Evolutionary conservation across 2,797 vertebrate species (phyloP).

Genomic region (Anguilla megastoma): DNA sequence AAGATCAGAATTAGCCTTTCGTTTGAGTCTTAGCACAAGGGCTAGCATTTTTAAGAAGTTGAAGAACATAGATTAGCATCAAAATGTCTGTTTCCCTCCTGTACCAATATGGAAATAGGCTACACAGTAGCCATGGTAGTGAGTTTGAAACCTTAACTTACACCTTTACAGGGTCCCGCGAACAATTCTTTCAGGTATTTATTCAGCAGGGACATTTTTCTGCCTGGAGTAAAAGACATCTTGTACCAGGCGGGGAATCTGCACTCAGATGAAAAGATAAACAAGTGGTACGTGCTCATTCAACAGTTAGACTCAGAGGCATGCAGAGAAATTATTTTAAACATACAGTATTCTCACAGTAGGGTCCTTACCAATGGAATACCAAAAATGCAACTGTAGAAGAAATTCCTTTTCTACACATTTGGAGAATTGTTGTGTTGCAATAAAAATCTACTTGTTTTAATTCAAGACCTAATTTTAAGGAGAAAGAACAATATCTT

Average conservation of each 20-base stretch:
- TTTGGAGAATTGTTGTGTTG: neutral
- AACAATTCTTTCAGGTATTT: conserved; percentile 80
- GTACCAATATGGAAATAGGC: neutral
- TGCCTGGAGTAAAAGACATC: conserved; percentile 68
- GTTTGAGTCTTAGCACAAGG: neutral
- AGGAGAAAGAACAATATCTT: neutral
- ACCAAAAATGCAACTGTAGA: neutral
- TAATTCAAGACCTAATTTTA: neutral
- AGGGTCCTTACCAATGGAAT: neutral
- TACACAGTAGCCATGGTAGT: neutral
- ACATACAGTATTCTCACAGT: neutral
- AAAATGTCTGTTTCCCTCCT: neutral
- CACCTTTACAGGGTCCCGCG: conserved; percentile 72
- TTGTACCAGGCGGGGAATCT: conserved; percentile 82
- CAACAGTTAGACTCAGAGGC: neutral
- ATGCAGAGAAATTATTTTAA: neutral
- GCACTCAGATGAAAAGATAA: conserved; percentile 9
- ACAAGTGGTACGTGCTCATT: neutral
- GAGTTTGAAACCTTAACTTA: conserved; percentile 47
- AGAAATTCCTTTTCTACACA: neutral
- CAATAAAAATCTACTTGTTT: neutral
- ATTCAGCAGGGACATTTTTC: conserved; percentile 76
- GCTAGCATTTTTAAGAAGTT: neutral
- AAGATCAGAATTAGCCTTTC: neutral
- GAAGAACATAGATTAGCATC: neutral